These are phyloP conservation scores for Trissolcus brochymenae DNA, from an alignment of 2,888 invertebrate species.

Conservation along the genomic window DNA sequence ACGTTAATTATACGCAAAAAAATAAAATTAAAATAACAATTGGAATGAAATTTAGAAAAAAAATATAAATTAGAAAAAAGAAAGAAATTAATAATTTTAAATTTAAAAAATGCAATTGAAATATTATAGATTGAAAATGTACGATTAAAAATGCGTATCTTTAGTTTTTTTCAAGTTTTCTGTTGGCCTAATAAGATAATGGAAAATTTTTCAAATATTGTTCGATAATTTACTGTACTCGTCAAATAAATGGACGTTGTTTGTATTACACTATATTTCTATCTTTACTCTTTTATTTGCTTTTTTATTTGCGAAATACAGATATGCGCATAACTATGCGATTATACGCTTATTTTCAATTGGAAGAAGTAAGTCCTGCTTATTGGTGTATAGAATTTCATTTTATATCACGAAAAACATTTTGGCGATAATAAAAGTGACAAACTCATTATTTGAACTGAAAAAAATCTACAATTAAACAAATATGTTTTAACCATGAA, in stretches of 20 bases:
- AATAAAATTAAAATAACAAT: neutral
- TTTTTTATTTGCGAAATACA: conserved; percentile 15
- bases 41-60: neutral
- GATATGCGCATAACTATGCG: conserved; percentile 20
- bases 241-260: conserved; percentile 16
- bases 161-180: neutral
- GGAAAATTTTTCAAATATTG: neutral
- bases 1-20: no score
- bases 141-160: neutral
- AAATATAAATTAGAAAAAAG: neutral
- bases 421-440: no score
- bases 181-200: neutral
- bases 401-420: no score
- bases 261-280: conserved; percentile 36
- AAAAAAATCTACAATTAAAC: no score
- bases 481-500: no score
- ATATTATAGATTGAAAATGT: no score
- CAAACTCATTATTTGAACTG: no score
- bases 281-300: conserved; percentile 42
- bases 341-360: conserved; percentile 30
- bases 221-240: neutral
- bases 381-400: neutral
- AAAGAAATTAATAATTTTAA: neutral
- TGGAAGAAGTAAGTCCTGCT: conserved; percentile 14
- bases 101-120: no score